Percentiles rank a stretch among this genome's conserved stretches.
phyloP scores from a whole-genome alignment of 2,888 invertebrate genomes.

The Willowsia nigromaculata region DNA sequence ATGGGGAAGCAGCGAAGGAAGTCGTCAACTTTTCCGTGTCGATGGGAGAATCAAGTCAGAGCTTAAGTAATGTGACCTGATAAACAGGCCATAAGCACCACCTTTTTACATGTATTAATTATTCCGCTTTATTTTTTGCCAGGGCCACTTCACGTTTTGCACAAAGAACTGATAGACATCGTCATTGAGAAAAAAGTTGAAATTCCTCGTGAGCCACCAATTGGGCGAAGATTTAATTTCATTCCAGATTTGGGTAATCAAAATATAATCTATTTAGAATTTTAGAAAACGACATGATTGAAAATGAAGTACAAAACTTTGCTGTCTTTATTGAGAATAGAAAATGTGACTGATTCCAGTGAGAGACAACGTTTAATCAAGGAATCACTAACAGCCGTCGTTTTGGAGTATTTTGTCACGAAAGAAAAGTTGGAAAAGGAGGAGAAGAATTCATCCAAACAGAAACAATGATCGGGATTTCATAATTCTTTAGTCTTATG shows the following conservation, averaged over 20 bases:
- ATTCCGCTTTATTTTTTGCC: neutral
- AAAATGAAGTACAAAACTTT: too few species aligned
- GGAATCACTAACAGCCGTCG: neutral
- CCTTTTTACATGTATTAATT: neutral
- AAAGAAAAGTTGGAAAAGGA: neutral
- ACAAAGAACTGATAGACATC: neutral
- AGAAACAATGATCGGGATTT: neutral
- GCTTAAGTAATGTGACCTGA: too few species aligned
- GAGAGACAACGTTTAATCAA: neutral
- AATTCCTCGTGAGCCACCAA: neutral
- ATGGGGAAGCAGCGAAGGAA: too few species aligned
- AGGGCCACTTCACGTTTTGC: neutral
- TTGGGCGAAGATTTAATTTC: neutral
- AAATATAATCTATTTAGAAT: too few species aligned
- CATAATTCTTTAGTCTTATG: too few species aligned
- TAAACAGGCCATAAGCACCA: too few species aligned
- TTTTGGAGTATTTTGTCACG: neutral
- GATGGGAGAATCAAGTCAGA: too few species aligned
- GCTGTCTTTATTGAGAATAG: neutral
- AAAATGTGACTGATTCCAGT: neutral
- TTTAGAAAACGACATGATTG: too few species aligned
- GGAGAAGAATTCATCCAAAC: neutral
- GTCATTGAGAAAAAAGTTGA: neutral
- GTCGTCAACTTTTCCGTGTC: too few species aligned
- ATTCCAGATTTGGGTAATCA: neutral